These are phyloP conservation scores for Seira ritae DNA, from an alignment of 2,888 invertebrate genomes.

Conservation along the genomic window DNA sequence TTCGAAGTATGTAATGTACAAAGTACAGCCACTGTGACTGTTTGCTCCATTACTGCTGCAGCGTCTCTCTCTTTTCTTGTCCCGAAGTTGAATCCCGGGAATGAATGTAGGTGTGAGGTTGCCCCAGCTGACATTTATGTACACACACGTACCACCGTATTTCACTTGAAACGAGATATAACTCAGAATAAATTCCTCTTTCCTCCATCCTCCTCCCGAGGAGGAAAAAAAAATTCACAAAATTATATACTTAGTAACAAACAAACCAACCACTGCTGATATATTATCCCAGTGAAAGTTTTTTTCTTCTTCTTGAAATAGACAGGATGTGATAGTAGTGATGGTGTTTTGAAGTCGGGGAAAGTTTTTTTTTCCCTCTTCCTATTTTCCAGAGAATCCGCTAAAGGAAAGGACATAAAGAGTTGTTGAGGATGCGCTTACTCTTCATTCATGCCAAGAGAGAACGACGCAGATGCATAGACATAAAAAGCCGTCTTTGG, in stretches of 20 bases:
- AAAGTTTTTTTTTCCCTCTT: not conserved
- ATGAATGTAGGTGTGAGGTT: not conserved
- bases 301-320: not conserved
- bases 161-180: not conserved
- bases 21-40: not conserved
- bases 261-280: not conserved
- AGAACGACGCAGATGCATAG: conserved; percentile 43
- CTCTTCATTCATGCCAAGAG: conserved; percentile 55
- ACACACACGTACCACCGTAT: not conserved
- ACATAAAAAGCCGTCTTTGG: conserved; percentile 42
- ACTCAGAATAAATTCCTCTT: not conserved
- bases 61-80: not conserved
- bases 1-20: not conserved
- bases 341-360: not conserved
- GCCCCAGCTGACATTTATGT: conserved; percentile 29
- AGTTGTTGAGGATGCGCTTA: conserved; percentile 33
- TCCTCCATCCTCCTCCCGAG: not conserved
- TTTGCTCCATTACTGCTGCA: too few relatives aligned
- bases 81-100: not conserved
- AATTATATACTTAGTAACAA: too few relatives aligned
- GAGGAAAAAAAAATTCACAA: too few relatives aligned
- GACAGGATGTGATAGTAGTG: not conserved
- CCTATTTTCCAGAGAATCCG: not conserved
- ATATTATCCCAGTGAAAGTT: not conserved
- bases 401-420: conserved; percentile 37